Evolutionary conservation across 2,113 vertebrate genomes (phyloP).

Genomic region (Otus sunia): DNA sequence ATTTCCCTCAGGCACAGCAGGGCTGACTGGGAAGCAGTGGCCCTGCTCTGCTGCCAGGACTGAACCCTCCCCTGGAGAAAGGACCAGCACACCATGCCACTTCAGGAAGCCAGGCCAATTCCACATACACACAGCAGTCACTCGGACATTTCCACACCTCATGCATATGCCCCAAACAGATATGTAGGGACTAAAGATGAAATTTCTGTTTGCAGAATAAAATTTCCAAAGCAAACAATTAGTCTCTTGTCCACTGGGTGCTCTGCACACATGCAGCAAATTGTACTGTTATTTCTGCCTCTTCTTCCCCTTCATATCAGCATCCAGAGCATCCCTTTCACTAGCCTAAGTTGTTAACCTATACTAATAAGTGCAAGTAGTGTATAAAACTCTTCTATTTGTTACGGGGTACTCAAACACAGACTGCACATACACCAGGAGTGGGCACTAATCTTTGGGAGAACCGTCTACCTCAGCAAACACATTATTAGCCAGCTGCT

Average conservation of each 20-base stretch:
- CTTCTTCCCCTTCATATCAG: too few species aligned
- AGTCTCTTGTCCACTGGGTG: accelerated
- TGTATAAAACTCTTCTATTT: neutral
- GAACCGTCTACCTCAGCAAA: neutral
- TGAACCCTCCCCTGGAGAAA: neutral
- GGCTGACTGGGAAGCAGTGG: neutral
- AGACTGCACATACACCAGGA: neutral
- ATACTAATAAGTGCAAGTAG: neutral
- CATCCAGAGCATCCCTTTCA: neutral
- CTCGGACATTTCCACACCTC: neutral
- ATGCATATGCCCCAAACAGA: neutral
- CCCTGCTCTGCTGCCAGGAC: neutral
- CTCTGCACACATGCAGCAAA: neutral
- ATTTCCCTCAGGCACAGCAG: neutral
- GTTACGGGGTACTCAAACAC: neutral
- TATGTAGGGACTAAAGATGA: neutral
- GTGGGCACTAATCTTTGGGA: neutral
- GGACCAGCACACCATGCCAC: accelerated
- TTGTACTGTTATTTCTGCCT: neutral
- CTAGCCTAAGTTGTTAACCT: neutral
- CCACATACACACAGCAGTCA: neutral
- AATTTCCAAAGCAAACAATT: neutral
- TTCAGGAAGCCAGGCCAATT: neutral
- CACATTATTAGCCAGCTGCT: neutral
- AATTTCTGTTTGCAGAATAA: neutral